These are phyloP conservation scores for Orchesellides sinensis DNA, from an alignment of 2,888 invertebrate genomes.

Conservation along the genomic window DNA sequence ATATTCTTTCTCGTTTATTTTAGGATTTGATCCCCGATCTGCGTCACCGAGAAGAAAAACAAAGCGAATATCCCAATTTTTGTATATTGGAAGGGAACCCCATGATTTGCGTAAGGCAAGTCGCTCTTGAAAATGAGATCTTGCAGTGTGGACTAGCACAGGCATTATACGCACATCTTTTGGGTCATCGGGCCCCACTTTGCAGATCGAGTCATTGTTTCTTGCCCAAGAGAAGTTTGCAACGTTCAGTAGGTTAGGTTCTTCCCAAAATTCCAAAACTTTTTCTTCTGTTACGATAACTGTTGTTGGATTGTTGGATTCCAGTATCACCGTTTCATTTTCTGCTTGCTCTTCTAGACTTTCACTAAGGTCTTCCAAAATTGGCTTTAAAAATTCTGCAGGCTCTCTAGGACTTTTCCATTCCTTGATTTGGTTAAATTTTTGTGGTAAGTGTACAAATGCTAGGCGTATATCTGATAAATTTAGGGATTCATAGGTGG, in stretches of 20 bases:
- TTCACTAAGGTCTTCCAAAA: background rate
- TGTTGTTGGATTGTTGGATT: background rate
- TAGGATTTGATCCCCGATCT: background rate
- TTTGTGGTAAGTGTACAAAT: background rate
- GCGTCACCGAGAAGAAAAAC: conserved; percentile 58
- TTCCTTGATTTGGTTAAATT: background rate
- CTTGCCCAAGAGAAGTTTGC: conserved; percentile 19
- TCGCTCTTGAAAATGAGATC: conserved; percentile 34
- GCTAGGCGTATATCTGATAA: background rate
- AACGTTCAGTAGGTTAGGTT: conserved; percentile 10
- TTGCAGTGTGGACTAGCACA: conserved; percentile 33
- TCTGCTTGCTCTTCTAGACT: conserved; percentile 6
- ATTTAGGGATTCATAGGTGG: conserved; percentile 1
- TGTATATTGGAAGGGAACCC: conserved; percentile 47
- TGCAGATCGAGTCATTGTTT: conserved; percentile 33
- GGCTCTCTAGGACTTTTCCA: background rate
- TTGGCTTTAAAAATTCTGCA: background rate
- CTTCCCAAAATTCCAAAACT: conserved; percentile 8
- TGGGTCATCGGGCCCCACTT: background rate
- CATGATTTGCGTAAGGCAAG: conserved; percentile 52
- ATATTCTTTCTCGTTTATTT: background rate
- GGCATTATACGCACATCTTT: background rate
- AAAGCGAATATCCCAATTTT: conserved; percentile 47
- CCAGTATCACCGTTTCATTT: conserved; percentile 10
- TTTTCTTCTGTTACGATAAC: too few relatives aligned